Conservation (phyloP, 2,888 invertebrate genomes). For the Melipona bicolor region DNA sequence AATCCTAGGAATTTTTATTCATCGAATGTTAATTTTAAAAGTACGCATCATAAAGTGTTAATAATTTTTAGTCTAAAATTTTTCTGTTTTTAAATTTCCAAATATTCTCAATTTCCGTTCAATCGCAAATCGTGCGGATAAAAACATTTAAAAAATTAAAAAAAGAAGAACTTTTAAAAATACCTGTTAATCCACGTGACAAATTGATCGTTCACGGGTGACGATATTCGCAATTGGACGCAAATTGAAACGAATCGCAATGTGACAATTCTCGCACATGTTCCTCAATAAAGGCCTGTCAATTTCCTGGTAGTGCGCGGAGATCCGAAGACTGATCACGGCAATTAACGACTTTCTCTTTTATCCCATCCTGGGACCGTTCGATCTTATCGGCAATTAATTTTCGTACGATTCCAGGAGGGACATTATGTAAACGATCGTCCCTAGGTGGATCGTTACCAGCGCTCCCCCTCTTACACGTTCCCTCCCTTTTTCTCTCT, state of each 20-base stretch:
- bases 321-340: slow-evolving; percentile 56
- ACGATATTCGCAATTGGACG: slow-evolving; percentile 1
- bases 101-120: no score
- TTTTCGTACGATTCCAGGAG: slow-evolving; percentile 73
- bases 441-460: slow-evolving; percentile 73
- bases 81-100: no score
- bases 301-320: slow-evolving; percentile 54
- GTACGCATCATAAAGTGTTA: no score
- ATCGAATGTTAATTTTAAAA: no score
- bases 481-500: not conserved
- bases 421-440: slow-evolving; percentile 78
- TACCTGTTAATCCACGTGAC: no score
- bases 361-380: slow-evolving; percentile 67
- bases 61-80: no score
- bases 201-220: not conserved
- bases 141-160: no score
- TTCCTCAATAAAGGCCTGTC: slow-evolving; percentile 51
- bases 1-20: no score
- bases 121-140: no score
- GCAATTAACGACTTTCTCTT: slow-evolving; percentile 72
- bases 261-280: slow-evolving; percentile 13
- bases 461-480: slow-evolving; percentile 43
- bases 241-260: slow-evolving; percentile 37
- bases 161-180: no score
- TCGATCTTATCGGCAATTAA: slow-evolving; percentile 78